Evolutionary conservation across 1,140 invertebrate genomes (phyloP), one percentile per base, ranked within the genome.

Genomic region (Tetramorium parvispinum): DNA sequence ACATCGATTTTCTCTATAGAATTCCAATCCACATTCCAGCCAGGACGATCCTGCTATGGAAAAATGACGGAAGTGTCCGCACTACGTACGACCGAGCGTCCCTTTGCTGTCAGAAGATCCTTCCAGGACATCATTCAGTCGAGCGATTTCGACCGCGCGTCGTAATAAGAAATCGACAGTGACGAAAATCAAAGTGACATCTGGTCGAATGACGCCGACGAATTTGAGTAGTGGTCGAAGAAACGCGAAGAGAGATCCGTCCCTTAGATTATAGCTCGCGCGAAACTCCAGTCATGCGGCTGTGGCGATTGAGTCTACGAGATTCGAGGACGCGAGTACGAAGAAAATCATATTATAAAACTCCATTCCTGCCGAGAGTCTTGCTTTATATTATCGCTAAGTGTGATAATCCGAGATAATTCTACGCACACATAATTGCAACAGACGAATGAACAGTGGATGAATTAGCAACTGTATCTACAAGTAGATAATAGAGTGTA

Each of bases 1-100:
- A 63, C 88, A 87, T 90, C 88, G 85, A 87, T 89, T 90, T 85
- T 68, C 55, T 66, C 88, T 43, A 79, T 59, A 87, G 78, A 90
- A 90, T 87, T 90, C 85, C 85, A 81, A 59, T 18, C 78, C 57
- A 59, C 88, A 86, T 90, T 90, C 89, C 88, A 87, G 66, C 13
- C 46, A 10, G 55, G 68, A 59, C 70, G 37, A 59, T 53, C 53
- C 55, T 40, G 73, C 82, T 55, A 70, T 49, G 65, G 83, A 89
- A 89, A 89, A 89, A 89, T 89, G 87, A 88, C 85, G 75, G 68
- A 65, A 75, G 82, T 40, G 71, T 27, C 55, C 63, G 55, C 13
- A 1, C 55, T 71, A 63, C 65, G 21, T 57, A 73, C 76, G 59
- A 88, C 86, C 87, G 87, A 86, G 75, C 83, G 71, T 27, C 49